These are phyloP conservation scores for Ifrita kowaldi DNA, from an alignment of 2,113 vertebrate species.

Conservation along the genomic window DNA sequence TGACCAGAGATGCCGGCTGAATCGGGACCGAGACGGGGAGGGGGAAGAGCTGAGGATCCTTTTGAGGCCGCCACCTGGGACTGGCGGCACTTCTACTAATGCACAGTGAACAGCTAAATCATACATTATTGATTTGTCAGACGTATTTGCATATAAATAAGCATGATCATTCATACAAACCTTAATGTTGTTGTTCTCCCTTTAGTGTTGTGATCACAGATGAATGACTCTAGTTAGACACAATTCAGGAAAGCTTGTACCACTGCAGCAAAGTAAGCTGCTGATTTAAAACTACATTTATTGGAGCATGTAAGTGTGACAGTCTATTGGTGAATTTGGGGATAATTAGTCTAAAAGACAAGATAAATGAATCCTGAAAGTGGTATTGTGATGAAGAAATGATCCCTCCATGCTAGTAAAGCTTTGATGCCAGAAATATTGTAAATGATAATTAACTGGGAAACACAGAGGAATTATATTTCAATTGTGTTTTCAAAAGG, in stretches of 20 bases:
- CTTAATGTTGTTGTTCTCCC: constrained; percentile 71
- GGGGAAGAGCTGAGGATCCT: constrained; percentile 9
- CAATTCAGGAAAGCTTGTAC: constrained; percentile 72
- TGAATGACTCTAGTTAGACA: constrained; percentile 82
- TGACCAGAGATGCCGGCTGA: neutral
- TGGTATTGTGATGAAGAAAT: constrained; percentile 85
- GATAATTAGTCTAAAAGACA: constrained; percentile 91
- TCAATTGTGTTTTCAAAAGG: constrained; percentile 77
- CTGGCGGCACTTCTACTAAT: constrained; percentile 51
- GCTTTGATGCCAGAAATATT: constrained; percentile 89
- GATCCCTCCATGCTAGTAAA: constrained; percentile 73
- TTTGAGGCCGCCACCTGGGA: constrained; percentile 62
- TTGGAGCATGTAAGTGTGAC: constrained; percentile 87
- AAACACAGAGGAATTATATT: constrained; percentile 76
- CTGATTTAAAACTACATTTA: constrained; percentile 86
- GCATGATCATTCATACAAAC: constrained; percentile 80
- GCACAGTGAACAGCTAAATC: constrained; percentile 75
- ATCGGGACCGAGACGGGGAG: neutral
- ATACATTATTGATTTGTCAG: constrained; percentile 86
- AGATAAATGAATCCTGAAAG: constrained; percentile 96
- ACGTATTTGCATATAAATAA: constrained; percentile 85
- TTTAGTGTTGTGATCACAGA: constrained; percentile 79
- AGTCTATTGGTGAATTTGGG: constrained; percentile 81
- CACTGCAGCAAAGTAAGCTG: constrained; percentile 70
- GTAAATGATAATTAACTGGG: constrained; percentile 90